Evolutionary conservation across 2,113 vertebrate genomes (phyloP).

Genomic region (Neogobius melanostomus): DNA sequence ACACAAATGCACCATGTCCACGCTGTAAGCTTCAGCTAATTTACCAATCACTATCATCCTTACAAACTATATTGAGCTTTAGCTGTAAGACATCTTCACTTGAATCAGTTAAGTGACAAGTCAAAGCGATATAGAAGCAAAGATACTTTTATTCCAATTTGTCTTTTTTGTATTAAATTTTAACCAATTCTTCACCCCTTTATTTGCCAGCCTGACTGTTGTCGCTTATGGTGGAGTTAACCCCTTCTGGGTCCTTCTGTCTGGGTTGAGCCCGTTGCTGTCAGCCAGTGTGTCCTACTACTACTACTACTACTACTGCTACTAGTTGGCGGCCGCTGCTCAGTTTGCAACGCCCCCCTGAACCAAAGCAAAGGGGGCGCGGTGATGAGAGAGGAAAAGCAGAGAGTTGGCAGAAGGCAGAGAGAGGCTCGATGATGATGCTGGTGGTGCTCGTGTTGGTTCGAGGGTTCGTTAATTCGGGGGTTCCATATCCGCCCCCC

Average conservation of each 20-base stretch:
- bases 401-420: slow-evolving; percentile 75
- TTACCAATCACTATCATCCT: slow-evolving; percentile 1
- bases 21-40: slow-evolving; percentile 24
- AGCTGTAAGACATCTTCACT: slow-evolving; percentile 10
- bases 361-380: slow-evolving; percentile 46
- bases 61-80: slow-evolving; percentile 5
- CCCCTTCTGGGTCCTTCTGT: slow-evolving; percentile 98
- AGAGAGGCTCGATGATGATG: slow-evolving; percentile 71
- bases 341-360: slow-evolving; percentile 77
- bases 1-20: slow-evolving; percentile 20
- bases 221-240: slow-evolving; percentile 99
- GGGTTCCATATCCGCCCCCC: slow-evolving; percentile 72
- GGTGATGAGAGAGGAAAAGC: slow-evolving; percentile 70
- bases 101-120: slow-evolving; percentile 43
- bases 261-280: slow-evolving; percentile 96
- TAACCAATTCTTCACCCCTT: slow-evolving; percentile 99
- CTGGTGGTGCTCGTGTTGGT: slow-evolving; percentile 62
- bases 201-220: slow-evolving; percentile 99
- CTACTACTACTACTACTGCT: slow-evolving; percentile 79
- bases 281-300: slow-evolving; percentile 91
- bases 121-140: slow-evolving; percentile 39
- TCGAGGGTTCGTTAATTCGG: slow-evolving; percentile 80
- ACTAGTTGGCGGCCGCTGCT: slow-evolving; percentile 95
- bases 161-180: slow-evolving; percentile 74
- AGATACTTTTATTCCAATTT: slow-evolving; percentile 53